Percentiles rank a stretch among this genome's conserved stretches.
These are phyloP conservation scores for Dioctria rufipes DNA, from an alignment of 2,888 invertebrate genomes.

Conservation along the genomic window DNA sequence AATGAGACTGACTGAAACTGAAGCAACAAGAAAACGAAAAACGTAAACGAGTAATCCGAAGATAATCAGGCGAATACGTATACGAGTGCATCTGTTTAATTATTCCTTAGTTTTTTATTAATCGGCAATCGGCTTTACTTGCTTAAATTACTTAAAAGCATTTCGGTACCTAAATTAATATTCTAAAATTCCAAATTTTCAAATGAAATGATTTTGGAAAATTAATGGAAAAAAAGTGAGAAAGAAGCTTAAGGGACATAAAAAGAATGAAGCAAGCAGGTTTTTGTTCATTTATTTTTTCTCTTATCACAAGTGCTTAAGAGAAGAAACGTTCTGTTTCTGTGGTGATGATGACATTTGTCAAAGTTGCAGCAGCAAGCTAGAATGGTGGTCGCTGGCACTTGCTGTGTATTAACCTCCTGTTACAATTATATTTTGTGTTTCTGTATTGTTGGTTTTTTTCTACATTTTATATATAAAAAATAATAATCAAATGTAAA, in stretches of 20 bases:
- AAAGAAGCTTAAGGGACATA: background rate
- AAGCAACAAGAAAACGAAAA: too few relatives aligned
- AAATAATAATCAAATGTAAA: conserved; percentile 2
- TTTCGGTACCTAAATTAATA: background rate
- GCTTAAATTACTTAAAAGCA: background rate
- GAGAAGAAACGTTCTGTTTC: background rate
- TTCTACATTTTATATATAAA: background rate
- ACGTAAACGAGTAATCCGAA: background rate
- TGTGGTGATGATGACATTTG: conserved; percentile 10
- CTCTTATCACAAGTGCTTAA: background rate
- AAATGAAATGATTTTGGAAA: background rate
- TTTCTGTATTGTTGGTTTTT: background rate
- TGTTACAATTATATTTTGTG: background rate
- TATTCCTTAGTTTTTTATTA: background rate
- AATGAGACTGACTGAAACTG: too few relatives aligned
- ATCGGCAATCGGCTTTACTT: background rate
- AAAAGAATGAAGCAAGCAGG: background rate
- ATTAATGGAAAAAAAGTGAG: background rate
- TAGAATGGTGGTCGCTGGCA: background rate
- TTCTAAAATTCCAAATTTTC: background rate
- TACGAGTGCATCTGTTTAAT: conserved; percentile 10
- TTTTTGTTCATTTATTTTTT: background rate
- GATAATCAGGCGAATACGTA: background rate
- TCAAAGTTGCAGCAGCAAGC: background rate
- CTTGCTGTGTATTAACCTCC: background rate